Evolutionary conservation across 2,113 vertebrate species (phyloP), one percentile per base, ranked within the genome.

Genomic region (Manacus vitellinus): DNA sequence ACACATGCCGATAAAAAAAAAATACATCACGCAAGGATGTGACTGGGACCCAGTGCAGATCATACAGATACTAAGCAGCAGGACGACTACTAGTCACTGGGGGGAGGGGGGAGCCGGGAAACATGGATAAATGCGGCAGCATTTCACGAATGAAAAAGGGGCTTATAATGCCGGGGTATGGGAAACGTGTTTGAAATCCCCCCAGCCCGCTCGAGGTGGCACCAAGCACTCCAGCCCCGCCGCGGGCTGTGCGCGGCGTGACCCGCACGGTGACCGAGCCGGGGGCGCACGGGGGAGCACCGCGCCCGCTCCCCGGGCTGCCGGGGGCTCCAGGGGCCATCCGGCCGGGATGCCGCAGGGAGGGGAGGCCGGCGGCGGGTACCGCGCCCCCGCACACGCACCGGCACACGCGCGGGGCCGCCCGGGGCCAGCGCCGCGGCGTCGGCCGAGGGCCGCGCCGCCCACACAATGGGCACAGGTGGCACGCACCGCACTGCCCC

Each of bases 381-480:
- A 23, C 52, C 22, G 44, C 43, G 15, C 24, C 52, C 43, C 22
- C 25, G n/a, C 37, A 6, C 49, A 41, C 46, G 27, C 59, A 4
- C 14, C 23, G 41, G 51, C 30, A 12, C 14, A 14, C 33, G 25
- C 33, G 25, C 41, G 54, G 65, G n/a, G 54, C 66, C 47, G 39
- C 47, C 74, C 37, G 43, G 7, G 51, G 3, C 12, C 15, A 37
- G 17, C 27, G 31, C 35, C 27, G 80, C 65, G 43, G 68, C 12
- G 49, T 21, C 52, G 35, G 70, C 52, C 9, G 62, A 46, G 66
- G 75, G n/a, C 77, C 76, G 59, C 72, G n/a, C n/a, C n/a, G n/a
- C 92, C 51, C 56, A 21, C 68, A 95, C 96, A 96, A 95, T 88
- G 83, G 82, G 72, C 75, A 79, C 88, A 94, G 95, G 94, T 91